phyloP scores from a whole-genome alignment of 2,888 invertebrate species.

The Stenotaenia linearis region DNA sequence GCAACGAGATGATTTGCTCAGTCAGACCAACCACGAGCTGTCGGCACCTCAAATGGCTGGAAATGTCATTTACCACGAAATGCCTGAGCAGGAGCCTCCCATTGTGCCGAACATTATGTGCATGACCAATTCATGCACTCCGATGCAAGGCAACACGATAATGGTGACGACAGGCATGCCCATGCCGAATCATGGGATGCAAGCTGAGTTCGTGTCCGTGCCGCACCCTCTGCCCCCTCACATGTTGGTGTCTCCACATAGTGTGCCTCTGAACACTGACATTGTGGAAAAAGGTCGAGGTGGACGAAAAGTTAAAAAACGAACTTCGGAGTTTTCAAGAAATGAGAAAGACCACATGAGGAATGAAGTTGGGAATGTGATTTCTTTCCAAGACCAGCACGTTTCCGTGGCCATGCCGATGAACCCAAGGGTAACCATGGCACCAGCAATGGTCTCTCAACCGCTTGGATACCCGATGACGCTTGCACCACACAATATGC shows the following conservation, averaged over 20 bases:
- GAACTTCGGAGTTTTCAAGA: neutral
- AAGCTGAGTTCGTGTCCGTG: neutral
- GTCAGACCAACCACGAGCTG: neutral
- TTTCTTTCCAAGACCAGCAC: neutral
- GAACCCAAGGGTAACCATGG: neutral
- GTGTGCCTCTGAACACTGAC: neutral
- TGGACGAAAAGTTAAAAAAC: neutral
- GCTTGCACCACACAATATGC: neutral
- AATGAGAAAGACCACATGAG: neutral
- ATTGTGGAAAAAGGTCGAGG: neutral
- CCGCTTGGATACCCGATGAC: neutral
- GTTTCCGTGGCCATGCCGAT: neutral
- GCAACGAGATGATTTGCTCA: neutral
- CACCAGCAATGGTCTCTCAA: neutral
- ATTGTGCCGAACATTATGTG: neutral
- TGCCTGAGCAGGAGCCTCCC: neutral
- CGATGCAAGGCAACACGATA: neutral
- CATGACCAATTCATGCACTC: neutral
- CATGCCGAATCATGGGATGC: neutral
- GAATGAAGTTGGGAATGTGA: neutral
- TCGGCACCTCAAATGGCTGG: neutral
- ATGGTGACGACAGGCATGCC: slow-evolving; percentile 7
- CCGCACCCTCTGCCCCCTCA: neutral
- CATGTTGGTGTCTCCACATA: neutral
- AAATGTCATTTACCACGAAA: neutral